These are phyloP conservation scores for Lepisosteus oculatus DNA, from an alignment of 2,113 vertebrate species.

Conservation along the genomic window DNA sequence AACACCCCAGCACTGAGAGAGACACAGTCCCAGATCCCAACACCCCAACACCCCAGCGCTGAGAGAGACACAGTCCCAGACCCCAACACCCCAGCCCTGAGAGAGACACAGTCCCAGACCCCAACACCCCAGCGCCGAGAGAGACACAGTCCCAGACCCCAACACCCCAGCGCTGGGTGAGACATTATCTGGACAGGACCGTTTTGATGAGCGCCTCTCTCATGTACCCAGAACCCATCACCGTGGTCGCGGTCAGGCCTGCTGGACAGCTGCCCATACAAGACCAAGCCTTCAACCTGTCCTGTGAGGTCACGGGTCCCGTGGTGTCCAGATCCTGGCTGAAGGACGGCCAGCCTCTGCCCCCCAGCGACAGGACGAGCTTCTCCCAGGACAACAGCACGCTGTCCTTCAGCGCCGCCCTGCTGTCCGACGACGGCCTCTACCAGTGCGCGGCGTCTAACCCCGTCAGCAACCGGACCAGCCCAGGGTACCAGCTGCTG, in stretches of 20 bases:
- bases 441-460: slow-evolving; percentile 56
- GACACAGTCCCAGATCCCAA: no score
- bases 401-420: slow-evolving; percentile 47
- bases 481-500: slow-evolving; percentile 28
- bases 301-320: slow-evolving; percentile 27
- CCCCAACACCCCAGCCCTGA: no score
- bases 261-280: slow-evolving; percentile 14
- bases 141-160: no score
- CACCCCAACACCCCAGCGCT: no score
- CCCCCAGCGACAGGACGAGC: not conserved
- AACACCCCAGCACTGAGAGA: no score
- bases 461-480: slow-evolving; percentile 18
- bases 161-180: no score
- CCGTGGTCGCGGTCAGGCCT: slow-evolving; percentile 21
- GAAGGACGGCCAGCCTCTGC: slow-evolving; percentile 26
- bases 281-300: slow-evolving; percentile 29
- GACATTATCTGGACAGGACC: no score
- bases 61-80: no score
- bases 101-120: no score
- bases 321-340: slow-evolving; percentile 19
- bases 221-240: slow-evolving; percentile 40
- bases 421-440: slow-evolving; percentile 26
- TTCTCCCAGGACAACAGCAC: slow-evolving; percentile 26
- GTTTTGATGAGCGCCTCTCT: no score
- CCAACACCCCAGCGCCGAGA: no score